Conservation (phyloP, 2,888 invertebrate genomes). For the Cantharis lateralis region DNA sequence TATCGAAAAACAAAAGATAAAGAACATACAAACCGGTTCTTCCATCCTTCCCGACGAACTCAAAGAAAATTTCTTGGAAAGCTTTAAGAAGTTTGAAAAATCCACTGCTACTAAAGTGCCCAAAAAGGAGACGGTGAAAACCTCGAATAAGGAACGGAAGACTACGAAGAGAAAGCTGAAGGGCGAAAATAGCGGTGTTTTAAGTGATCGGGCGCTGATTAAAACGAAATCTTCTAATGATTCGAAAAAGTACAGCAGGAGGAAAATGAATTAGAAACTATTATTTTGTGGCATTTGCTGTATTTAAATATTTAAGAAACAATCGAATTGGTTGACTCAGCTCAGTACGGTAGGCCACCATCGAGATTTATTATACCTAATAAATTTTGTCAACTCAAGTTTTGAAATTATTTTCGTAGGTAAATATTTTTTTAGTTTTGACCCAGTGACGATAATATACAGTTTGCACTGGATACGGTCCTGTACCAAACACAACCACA, state of each 20-base stretch:
- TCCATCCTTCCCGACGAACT: neutral
- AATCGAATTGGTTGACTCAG: neutral
- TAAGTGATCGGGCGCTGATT: neutral
- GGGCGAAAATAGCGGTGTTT: neutral
- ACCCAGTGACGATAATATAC: too few species aligned
- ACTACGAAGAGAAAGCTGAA: neutral
- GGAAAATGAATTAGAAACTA: neutral
- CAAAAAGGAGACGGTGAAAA: neutral
- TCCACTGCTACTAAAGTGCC: neutral
- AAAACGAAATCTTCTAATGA: neutral
- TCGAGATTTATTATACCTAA: too few species aligned
- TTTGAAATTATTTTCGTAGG: too few species aligned
- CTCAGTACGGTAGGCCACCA: too few species aligned
- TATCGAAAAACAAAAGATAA: constrained; percentile 11
- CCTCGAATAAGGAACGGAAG: neutral
- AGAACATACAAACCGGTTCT: constrained; percentile 2
- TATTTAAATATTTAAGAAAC: neutral
- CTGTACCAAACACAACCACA: neutral
- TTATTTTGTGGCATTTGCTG: neutral
- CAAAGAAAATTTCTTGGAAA: neutral
- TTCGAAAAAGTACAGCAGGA: neutral
- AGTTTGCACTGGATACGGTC: neutral
- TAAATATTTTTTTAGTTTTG: too few species aligned
- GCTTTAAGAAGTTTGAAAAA: neutral
- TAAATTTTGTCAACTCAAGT: too few species aligned